These are phyloP conservation scores for Lithophane ornitopus DNA, from an alignment of 2,888 invertebrate genomes.

Conservation along the genomic window DNA sequence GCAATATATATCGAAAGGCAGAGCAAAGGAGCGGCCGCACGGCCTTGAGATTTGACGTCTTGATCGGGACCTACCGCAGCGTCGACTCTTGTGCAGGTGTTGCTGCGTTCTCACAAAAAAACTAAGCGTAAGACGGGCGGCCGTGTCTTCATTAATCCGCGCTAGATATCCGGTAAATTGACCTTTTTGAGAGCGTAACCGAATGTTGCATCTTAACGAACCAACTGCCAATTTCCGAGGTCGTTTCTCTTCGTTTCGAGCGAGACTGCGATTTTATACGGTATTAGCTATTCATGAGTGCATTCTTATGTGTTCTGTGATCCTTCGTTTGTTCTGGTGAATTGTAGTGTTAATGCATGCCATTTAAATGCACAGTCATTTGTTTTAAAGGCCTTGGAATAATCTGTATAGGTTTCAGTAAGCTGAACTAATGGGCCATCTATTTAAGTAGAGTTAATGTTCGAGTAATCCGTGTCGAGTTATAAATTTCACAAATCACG, in stretches of 20 bases:
- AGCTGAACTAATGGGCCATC: conserved; percentile 49
- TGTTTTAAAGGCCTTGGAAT: conserved; percentile 42
- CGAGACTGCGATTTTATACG: conserved; percentile 56
- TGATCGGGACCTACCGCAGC: conserved; percentile 90
- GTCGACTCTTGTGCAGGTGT: conserved; percentile 87
- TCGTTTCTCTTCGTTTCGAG: conserved; percentile 35
- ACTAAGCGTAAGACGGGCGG: conserved; percentile 86
- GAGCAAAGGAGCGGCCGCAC: conserved; percentile 80
- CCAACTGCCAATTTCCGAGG: conserved; percentile 47
- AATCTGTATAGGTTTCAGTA: conserved; percentile 46
- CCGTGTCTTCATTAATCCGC: conserved; percentile 82
- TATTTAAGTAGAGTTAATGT: conserved; percentile 58
- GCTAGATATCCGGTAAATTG: conserved; percentile 80
- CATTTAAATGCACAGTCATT: conserved; percentile 50
- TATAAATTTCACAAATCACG: conserved; percentile 74
- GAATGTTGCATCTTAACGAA: conserved; percentile 54
- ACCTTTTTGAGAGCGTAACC: conserved; percentile 73
- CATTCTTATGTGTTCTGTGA: conserved; percentile 53
- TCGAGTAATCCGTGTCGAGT: conserved; percentile 54
- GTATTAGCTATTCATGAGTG: conserved; percentile 54
- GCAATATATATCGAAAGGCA: conserved; percentile 84
- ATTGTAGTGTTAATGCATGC: conserved; percentile 45
- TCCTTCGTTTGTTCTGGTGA: conserved; percentile 38
- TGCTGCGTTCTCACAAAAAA: conserved; percentile 83
- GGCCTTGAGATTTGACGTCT: conserved; percentile 90